phyloP scores from a whole-genome alignment of 2,797 vertebrate genomes.

The Austrolebias charrua region DNA sequence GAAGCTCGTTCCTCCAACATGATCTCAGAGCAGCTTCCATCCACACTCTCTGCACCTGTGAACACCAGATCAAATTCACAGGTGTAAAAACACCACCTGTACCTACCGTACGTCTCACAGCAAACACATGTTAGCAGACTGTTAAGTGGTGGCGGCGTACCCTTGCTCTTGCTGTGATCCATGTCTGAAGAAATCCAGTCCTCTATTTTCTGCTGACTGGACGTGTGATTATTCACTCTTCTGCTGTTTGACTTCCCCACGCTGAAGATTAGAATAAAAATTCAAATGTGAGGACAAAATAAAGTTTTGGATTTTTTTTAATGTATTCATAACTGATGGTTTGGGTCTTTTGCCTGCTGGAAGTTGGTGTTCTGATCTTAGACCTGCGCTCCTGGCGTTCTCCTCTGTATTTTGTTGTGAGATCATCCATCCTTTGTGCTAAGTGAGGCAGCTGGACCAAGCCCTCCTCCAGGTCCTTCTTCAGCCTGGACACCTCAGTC shows the following conservation, averaged over 20 bases:
- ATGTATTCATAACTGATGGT: background rate
- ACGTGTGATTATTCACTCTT: conserved; percentile 27
- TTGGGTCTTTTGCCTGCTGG: conserved; percentile 59
- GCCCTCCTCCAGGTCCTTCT: conserved; percentile 74
- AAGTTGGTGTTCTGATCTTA: conserved; percentile 38
- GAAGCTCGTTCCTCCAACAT: conserved; percentile 34
- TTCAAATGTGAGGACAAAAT: no score
- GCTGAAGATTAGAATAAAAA: conserved; percentile 24
- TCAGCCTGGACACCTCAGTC: conserved; percentile 76
- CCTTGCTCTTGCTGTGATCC: conserved; percentile 69
- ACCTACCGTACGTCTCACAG: no score
- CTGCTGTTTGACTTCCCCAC: conserved; percentile 37
- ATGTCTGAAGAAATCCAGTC: conserved; percentile 79
- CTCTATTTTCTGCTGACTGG: conserved; percentile 53
- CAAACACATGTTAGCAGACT: no score
- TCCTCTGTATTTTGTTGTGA: conserved; percentile 56
- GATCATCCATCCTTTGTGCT: conserved; percentile 69
- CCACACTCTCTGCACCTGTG: conserved; percentile 53
- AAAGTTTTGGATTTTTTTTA: no score
- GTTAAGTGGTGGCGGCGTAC: conserved; percentile 35
- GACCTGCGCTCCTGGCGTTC: conserved; percentile 58
- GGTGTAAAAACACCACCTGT: background rate
- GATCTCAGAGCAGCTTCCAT: conserved; percentile 46
- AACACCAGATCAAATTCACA: conserved; percentile 9
- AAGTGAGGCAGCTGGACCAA: conserved; percentile 75